These are phyloP conservation scores for Parnassius orleans DNA, from an alignment of 2,888 invertebrate genomes.

Conservation along the genomic window DNA sequence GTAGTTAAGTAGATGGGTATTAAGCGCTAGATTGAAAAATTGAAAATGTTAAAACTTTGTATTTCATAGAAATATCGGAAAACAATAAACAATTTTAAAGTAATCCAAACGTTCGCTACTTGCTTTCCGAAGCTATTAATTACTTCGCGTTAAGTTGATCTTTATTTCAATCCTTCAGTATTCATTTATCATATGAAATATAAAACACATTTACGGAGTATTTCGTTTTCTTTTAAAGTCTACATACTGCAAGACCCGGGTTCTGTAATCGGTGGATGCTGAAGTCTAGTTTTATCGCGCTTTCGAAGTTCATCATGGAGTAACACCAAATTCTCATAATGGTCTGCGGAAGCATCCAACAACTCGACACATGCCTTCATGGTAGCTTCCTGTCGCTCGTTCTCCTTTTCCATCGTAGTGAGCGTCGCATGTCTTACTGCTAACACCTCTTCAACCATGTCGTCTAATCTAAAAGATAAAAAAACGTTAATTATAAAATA, in stretches of 20 bases:
- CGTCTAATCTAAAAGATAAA: constrained; percentile 44
- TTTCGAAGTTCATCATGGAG: constrained; percentile 58
- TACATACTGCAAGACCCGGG: constrained; percentile 31
- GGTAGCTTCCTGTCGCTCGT: constrained; percentile 53
- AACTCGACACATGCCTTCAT: constrained; percentile 57
- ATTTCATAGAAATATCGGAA: no score
- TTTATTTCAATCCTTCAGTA: no score
- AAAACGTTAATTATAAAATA: no score
- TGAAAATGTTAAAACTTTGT: no score
- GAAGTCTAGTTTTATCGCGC: constrained; percentile 37
- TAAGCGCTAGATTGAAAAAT: no score
- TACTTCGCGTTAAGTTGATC: no score
- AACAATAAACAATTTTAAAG: no score
- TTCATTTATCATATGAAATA: no score
- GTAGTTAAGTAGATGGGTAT: no score
- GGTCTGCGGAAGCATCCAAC: constrained; percentile 61
- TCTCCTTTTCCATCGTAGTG: constrained; percentile 53
- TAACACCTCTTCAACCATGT: constrained; percentile 63
- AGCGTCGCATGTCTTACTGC: constrained; percentile 57
- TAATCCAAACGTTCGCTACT: no score
- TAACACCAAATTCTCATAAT: constrained; percentile 65
- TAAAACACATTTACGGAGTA: no score
- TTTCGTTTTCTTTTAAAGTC: background rate
- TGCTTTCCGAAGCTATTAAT: no score
- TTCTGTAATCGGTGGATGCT: constrained; percentile 58